Evolutionary conservation across 1,140 invertebrate genomes (phyloP), one percentile per base, ranked within the genome.

Genomic region (Brachionus calyciflorus): DNA sequence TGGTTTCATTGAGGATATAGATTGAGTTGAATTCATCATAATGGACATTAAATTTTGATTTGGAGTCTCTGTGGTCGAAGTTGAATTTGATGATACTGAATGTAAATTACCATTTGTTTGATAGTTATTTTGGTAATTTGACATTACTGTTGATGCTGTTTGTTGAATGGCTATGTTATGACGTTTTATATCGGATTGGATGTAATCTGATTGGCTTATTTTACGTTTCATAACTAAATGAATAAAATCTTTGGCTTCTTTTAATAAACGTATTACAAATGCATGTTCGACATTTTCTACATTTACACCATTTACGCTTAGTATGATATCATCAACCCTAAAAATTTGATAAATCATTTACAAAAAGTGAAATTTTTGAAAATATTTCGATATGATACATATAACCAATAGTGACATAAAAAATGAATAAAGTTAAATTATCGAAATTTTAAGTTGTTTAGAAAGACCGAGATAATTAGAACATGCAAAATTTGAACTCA

Each of bases 221-320:
- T 73, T 49, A 30, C 69, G 46, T 19, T 73, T 73, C 4, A 73
- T 77, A 77, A 85, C 84, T 77, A 85, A 68, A 76, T 82, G 79
- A 1, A 84, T 82, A 26, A 79, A 81, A 48, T 83, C 82, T 9
- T 83, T 84, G 55, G 82, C 80, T 49, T 84, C 83, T 49, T 82
- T 82, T 10, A 85, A 79, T 7, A 85, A 79, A 17, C 92, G 91
- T 1, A 91, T 92, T 82, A 84, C 84, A 19, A 80, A 81, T 37
- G 81, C 78, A 78, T 98, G 96, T 83, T 98, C 94, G 30, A 98
- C 95, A 83, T 96, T 96, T 83, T 99, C 95, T 78, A 99, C 85
- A 0, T 93, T 93, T 28, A 96, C 90, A 3, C 93, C 93, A 86
- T 99, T 99, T 0, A 96, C 96, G 55, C 92, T 94, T 77, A 98